Evolutionary conservation across 2,113 vertebrate species (phyloP).

Genomic region (Gnathonemus echidnorhynchus): DNA sequence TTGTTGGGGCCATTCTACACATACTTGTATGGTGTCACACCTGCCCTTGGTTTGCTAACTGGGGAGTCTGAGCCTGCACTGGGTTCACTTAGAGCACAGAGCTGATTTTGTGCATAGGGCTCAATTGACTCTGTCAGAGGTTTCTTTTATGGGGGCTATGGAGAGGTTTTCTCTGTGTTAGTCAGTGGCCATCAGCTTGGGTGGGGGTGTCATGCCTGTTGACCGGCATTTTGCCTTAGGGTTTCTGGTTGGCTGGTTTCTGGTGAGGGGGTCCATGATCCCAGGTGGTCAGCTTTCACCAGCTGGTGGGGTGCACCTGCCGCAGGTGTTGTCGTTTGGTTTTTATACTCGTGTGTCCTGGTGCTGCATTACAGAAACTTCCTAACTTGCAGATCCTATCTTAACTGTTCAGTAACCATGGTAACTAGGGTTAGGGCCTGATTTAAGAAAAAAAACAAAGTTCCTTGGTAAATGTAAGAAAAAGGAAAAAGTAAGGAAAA

Average conservation of each 20-base stretch:
- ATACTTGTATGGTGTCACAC: not conserved
- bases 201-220: not conserved
- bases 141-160: not conserved
- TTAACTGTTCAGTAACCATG: not conserved
- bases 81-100: not conserved
- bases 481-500: not conserved
- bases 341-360: not conserved
- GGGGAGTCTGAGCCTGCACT: not conserved
- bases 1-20: not conserved
- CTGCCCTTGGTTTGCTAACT: not conserved
- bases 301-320: not conserved
- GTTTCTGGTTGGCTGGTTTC: not conserved
- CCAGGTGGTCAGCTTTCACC: not conserved
- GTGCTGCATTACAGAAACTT: not conserved
- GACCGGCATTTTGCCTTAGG: not conserved
- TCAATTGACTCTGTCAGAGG: not conserved
- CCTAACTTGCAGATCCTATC: not conserved
- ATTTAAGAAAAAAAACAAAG: not conserved
- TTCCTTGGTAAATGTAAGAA: not conserved
- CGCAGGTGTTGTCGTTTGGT: not conserved
- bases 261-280: not conserved
- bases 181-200: not conserved
- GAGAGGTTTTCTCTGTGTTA: not conserved
- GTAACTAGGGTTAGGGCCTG: not conserved
- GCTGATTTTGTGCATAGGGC: not conserved